phyloP scores from a whole-genome alignment of 2,888 invertebrate genomes.

The Leucania comma region DNA sequence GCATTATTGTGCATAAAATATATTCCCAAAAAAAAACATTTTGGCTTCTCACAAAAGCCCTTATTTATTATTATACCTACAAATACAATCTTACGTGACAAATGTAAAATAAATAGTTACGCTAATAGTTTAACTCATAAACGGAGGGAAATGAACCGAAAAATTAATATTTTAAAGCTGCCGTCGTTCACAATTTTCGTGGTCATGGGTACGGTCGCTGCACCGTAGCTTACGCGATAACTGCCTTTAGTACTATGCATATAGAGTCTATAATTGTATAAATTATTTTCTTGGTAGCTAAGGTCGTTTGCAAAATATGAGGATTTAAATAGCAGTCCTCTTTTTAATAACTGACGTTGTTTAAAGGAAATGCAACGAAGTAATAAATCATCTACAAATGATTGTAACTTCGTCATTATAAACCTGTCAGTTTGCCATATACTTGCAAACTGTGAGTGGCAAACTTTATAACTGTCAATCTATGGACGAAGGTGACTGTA shows the following conservation, averaged over 20 bases:
- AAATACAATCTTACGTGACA: conserved; percentile 61
- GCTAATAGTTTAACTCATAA: conserved; percentile 77
- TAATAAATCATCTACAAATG: conserved; percentile 55
- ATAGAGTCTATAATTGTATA: conserved; percentile 34
- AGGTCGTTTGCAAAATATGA: conserved; percentile 21
- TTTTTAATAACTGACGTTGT: conserved; percentile 19
- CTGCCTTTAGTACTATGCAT: conserved; percentile 33
- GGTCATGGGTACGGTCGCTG: conserved; percentile 55
- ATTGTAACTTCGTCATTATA: conserved; percentile 38
- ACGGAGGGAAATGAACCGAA: conserved; percentile 83
- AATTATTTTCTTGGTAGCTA: conserved; percentile 27
- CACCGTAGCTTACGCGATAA: conserved; percentile 49
- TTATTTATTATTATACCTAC: conserved; percentile 72
- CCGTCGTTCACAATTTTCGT: conserved; percentile 65
- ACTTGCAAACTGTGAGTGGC: conserved; percentile 4
- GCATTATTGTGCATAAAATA: conserved; percentile 85
- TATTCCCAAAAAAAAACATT: conserved; percentile 70
- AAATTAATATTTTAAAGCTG: conserved; percentile 71
- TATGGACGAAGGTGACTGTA: not conserved
- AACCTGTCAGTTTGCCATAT: conserved; percentile 27
- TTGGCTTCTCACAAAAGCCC: conserved; percentile 76
- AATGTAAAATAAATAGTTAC: conserved; percentile 84
- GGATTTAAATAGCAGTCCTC: conserved; percentile 16
- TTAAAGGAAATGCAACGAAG: conserved; percentile 31
- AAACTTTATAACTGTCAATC: conserved; percentile 23